Percentiles rank a stretch among this genome's conserved stretches.
Evolutionary conservation across 1,140 invertebrate genomes (phyloP).

Genomic region (Drosophila gunungcola): DNA sequence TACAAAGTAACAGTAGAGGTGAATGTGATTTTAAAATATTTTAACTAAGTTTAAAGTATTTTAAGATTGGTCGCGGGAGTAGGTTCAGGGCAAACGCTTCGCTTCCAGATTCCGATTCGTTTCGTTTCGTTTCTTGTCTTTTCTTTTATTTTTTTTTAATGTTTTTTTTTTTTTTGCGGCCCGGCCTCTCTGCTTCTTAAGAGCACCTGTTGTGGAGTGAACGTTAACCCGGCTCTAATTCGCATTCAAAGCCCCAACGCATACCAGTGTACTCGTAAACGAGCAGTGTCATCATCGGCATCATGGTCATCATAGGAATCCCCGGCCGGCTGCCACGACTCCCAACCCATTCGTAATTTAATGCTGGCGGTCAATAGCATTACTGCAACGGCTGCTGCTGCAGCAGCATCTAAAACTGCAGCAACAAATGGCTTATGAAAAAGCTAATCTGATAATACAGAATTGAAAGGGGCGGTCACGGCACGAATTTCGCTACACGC

Average conservation of each 20-base stretch:
- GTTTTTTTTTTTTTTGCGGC: background rate
- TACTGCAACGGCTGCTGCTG: conserved; percentile 23
- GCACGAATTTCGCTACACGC: conserved; percentile 78
- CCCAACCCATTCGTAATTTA: conserved; percentile 62
- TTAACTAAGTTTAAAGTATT: background rate
- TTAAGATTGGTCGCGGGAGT: conserved; percentile 9
- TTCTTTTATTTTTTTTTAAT: background rate
- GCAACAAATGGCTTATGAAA: conserved; percentile 72
- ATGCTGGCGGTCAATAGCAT: conserved; percentile 76
- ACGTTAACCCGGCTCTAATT: conserved; percentile 13
- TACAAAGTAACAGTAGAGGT: no score
- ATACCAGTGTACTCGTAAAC: conserved; percentile 22
- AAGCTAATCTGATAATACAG: conserved; percentile 82
- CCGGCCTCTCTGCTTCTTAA: conserved; percentile 4
- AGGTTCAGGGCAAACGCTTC: background rate
- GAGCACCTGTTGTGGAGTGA: conserved; percentile 27
- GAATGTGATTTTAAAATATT: no score
- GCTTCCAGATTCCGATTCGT: background rate
- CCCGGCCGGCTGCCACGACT: conserved; percentile 45
- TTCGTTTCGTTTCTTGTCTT: background rate
- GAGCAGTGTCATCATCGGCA: conserved; percentile 50
- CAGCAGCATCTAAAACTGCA: conserved; percentile 23
- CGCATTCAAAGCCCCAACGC: conserved; percentile 21
- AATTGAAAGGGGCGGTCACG: conserved; percentile 82
- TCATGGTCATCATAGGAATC: conserved; percentile 12